phyloP scores from a whole-genome alignment of 1,140 invertebrate genomes.

The Caerostris extrusa region DNA sequence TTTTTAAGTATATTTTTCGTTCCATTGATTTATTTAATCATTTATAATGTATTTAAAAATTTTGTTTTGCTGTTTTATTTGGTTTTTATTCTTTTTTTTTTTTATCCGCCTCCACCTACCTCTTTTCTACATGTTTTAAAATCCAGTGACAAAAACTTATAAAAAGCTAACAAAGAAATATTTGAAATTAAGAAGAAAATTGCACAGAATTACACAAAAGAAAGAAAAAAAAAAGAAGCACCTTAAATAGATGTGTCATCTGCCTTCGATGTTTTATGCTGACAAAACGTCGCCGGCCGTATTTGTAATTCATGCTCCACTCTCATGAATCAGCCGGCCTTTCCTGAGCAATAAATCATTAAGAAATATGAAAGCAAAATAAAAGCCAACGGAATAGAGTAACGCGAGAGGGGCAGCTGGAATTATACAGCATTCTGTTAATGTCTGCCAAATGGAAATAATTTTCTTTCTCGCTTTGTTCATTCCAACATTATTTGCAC shows the following conservation, averaged over 20 bases:
- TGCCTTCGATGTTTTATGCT: not conserved
- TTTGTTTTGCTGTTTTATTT: too few species aligned
- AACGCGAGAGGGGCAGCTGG: slow-evolving; percentile 3
- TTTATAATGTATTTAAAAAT: too few species aligned
- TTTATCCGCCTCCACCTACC: too few species aligned
- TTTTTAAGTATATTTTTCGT: too few species aligned
- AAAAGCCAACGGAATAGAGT: not conserved
- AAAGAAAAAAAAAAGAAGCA: too few species aligned
- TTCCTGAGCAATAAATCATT: slow-evolving; percentile 46
- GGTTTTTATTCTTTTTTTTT: too few species aligned
- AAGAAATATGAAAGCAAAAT: slow-evolving; percentile 31
- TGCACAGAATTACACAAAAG: too few species aligned
- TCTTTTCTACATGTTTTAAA: too few species aligned
- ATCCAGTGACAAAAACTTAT: too few species aligned
- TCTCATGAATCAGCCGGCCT: slow-evolving; percentile 11
- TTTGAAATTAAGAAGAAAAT: too few species aligned
- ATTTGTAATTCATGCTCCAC: not conserved
- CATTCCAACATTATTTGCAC: not conserved
- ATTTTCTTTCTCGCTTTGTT: not conserved
- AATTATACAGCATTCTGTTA: slow-evolving; percentile 9
- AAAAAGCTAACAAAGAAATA: too few species aligned
- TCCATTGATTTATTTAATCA: too few species aligned
- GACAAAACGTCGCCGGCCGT: not conserved
- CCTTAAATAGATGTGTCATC: not conserved
- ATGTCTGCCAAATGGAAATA: not conserved